A percentile compares a stretch with the other conserved stretches of the same genome.
Evolutionary conservation across 1,140 invertebrate genomes (phyloP).

Genomic region (Temnothorax curvispinosus): DNA sequence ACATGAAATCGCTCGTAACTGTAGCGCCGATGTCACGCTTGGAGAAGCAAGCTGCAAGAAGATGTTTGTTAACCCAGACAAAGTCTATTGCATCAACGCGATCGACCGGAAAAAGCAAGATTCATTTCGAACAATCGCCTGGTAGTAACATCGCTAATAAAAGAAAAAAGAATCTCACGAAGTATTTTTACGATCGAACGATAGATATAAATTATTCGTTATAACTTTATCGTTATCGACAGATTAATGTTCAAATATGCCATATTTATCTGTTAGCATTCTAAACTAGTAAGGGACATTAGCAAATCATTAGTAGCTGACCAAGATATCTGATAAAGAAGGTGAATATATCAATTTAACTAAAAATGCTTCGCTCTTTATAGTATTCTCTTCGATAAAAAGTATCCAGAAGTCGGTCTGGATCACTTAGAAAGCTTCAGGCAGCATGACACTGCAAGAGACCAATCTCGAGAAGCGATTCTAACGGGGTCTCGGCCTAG

Average conservation of each 20-base stretch:
- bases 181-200: neutral
- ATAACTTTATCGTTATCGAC: neutral
- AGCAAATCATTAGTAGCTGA: neutral
- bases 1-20: constrained; percentile 49
- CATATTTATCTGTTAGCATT: neutral
- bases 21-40: constrained; percentile 30
- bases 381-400: neutral
- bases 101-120: constrained; percentile 41
- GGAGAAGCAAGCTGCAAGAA: constrained; percentile 33
- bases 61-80: constrained; percentile 46
- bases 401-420: constrained; percentile 18
- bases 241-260: neutral
- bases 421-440: neutral
- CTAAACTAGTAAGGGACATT: constrained; percentile 2
- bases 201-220: constrained; percentile 12
- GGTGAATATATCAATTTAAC: neutral
- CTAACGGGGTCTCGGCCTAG: constrained; percentile 83
- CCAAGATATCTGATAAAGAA: neutral
- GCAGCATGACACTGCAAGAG: constrained; percentile 23
- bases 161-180: constrained; percentile 2
- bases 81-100: constrained; percentile 50
- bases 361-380: constrained; percentile 13
- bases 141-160: constrained; percentile 1
- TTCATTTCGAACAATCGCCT: constrained; percentile 24
- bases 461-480: neutral